Evolutionary conservation across 2,797 vertebrate genomes (phyloP).

Genomic region (Argyrosomus regius): DNA sequence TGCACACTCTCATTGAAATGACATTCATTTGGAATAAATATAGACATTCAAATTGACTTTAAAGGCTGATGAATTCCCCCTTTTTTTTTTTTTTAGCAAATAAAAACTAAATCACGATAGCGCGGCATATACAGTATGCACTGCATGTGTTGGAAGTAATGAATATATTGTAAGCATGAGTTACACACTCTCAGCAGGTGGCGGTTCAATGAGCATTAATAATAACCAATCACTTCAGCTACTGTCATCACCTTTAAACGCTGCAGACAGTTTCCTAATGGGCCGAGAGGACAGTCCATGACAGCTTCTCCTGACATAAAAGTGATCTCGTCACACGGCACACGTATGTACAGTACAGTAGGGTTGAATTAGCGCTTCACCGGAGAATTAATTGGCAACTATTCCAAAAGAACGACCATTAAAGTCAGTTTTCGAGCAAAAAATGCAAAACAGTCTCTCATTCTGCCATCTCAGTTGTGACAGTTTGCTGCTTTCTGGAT

Average conservation of each 20-base stretch:
- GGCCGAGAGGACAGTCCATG: slow-evolving; percentile 5
- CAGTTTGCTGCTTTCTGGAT: neutral
- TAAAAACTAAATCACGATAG: neutral
- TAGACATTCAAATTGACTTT: neutral
- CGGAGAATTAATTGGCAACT: slow-evolving; percentile 11
- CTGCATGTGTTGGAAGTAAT: neutral
- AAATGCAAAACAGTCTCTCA: neutral
- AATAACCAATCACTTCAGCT: slow-evolving; percentile 38
- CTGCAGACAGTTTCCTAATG: slow-evolving; percentile 38
- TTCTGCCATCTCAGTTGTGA: neutral
- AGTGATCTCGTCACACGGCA: slow-evolving; percentile 10
- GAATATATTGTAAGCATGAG: neutral
- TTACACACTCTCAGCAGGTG: slow-evolving; percentile 26
- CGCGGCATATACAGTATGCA: neutral
- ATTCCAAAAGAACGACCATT: neutral
- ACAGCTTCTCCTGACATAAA: neutral
- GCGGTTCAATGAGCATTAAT: slow-evolving; percentile 36
- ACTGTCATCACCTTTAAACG: slow-evolving; percentile 38
- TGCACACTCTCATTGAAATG: slow-evolving; percentile 10
- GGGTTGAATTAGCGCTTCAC: neutral
- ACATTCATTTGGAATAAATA: slow-evolving; percentile 17
- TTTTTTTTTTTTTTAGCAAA: neutral
- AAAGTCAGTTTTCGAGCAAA: neutral
- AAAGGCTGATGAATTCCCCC: neutral
- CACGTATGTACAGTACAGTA: neutral